Conservation (phyloP, 1,140 invertebrate genomes). For the Carposina sasakii region DNA sequence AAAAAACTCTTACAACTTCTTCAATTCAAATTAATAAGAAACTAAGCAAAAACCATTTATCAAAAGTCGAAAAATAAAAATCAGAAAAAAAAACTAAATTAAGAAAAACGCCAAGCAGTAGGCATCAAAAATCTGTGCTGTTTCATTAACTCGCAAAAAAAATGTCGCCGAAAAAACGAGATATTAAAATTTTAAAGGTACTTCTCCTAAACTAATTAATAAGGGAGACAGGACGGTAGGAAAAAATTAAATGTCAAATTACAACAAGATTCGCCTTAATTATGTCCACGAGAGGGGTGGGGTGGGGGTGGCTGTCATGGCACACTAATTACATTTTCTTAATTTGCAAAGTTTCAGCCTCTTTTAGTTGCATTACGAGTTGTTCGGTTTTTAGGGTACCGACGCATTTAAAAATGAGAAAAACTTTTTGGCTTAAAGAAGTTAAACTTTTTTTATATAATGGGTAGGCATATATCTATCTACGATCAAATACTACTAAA, state of each 20-base stretch:
- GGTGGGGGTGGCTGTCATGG: slow-evolving; percentile 20
- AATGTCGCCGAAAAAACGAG: slow-evolving; percentile 46
- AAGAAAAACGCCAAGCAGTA: too few species aligned
- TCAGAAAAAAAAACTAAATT: slow-evolving; percentile 36
- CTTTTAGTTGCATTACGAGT: slow-evolving; percentile 20
- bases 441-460: too few species aligned
- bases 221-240: slow-evolving; percentile 48
- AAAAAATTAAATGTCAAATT: slow-evolving; percentile 70
- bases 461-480: too few species aligned
- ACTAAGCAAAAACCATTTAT: slow-evolving; percentile 23
- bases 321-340: slow-evolving; percentile 68
- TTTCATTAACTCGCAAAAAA: slow-evolving; percentile 53
- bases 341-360: slow-evolving; percentile 58
- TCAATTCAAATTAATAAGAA: slow-evolving; percentile 32
- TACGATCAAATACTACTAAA: too few species aligned
- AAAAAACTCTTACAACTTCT: slow-evolving; percentile 9
- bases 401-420: too few species aligned
- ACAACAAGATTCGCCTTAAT: slow-evolving; percentile 67
- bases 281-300: slow-evolving; percentile 45
- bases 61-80: slow-evolving; percentile 23
- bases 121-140: slow-evolving; percentile 56
- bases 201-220: slow-evolving; percentile 65
- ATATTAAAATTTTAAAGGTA: slow-evolving; percentile 65
- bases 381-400: slow-evolving; percentile 35
- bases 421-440: too few species aligned